These are phyloP conservation scores for Zaprionus vittiger DNA, from an alignment of 1,140 invertebrate genomes.

Conservation along the genomic window DNA sequence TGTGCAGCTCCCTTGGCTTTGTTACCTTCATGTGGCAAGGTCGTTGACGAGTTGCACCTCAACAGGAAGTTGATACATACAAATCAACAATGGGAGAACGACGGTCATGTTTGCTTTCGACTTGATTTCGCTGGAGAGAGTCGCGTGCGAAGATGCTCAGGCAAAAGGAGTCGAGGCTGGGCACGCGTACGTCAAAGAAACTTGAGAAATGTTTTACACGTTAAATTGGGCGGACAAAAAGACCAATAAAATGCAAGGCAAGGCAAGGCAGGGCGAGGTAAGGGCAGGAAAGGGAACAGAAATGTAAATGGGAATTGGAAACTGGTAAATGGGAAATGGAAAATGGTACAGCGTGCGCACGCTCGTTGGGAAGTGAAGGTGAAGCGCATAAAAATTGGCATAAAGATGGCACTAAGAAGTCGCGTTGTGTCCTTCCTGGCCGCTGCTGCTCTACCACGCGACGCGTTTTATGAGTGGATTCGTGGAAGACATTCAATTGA, in stretches of 20 bases:
- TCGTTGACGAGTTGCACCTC: not conserved
- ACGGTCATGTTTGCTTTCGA: constrained; percentile 51
- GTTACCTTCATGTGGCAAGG: constrained; percentile 1
- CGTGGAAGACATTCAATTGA: constrained; percentile 78
- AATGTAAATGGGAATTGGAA: constrained; percentile 10
- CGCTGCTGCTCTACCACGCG: constrained; percentile 52
- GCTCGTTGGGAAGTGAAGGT: constrained; percentile 57
- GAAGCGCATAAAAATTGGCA: constrained; percentile 71
- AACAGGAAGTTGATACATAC: constrained; percentile 39
- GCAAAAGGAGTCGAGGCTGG: constrained; percentile 19
- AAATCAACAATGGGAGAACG: constrained; percentile 49
- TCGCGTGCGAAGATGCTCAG: not conserved
- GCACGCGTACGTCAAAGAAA: constrained; percentile 49
- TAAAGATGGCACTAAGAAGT: constrained; percentile 51
- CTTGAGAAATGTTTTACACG: constrained; percentile 69
- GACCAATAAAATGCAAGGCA: constrained; percentile 56
- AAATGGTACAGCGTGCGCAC: constrained; percentile 9
- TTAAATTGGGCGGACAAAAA: constrained; percentile 76
- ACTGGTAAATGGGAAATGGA: constrained; percentile 8
- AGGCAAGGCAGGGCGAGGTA: not conserved
- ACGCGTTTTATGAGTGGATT: constrained; percentile 74
- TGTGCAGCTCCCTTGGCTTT: not conserved
- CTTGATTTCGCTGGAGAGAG: constrained; percentile 59
- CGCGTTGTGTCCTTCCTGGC: not conserved
- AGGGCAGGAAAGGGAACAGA: constrained; percentile 13